Conservation (phyloP, 30 jellyfish, hydroid and myxozoan species). For the Hydractinia echinata region DNA sequence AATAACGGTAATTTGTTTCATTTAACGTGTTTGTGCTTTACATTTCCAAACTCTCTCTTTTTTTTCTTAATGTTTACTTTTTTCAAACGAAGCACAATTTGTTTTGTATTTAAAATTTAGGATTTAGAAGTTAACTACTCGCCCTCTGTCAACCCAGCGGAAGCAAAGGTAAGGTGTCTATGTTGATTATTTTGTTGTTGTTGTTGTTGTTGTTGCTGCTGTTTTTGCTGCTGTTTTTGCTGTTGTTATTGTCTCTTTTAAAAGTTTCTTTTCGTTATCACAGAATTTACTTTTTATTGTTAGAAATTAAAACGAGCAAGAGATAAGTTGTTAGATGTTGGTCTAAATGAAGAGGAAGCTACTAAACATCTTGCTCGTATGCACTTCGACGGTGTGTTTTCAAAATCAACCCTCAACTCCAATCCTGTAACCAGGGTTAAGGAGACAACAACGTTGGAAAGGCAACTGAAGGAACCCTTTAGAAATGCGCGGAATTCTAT, state of each 20-base stretch:
- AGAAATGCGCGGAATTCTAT: too few species aligned
- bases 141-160: too few species aligned
- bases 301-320: slow-evolving; percentile 13
- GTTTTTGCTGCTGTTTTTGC: not conserved
- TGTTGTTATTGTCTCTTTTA: not conserved
- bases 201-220: not conserved
- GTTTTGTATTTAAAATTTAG: too few species aligned
- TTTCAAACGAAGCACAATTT: too few species aligned
- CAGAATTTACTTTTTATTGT: slow-evolving; percentile 11
- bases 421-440: too few species aligned
- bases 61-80: too few species aligned
- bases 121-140: too few species aligned
- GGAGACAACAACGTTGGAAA: too few species aligned
- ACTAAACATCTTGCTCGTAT: slow-evolving; percentile 28
- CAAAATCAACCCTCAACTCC: not conserved
- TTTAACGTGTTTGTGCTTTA: too few species aligned
- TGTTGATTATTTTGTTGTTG: not conserved
- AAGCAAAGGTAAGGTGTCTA: not conserved
- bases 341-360: slow-evolving; percentile 14
- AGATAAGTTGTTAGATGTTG: slow-evolving; percentile 5
- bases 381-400: slow-evolving; percentile 26
- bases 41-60: too few species aligned
- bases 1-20: slow-evolving; percentile 2
- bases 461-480: too few species aligned
- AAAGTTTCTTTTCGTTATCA: not conserved